These are phyloP conservation scores for Amblyornis subalaris DNA, from an alignment of 2,113 vertebrate species.

Conservation along the genomic window DNA sequence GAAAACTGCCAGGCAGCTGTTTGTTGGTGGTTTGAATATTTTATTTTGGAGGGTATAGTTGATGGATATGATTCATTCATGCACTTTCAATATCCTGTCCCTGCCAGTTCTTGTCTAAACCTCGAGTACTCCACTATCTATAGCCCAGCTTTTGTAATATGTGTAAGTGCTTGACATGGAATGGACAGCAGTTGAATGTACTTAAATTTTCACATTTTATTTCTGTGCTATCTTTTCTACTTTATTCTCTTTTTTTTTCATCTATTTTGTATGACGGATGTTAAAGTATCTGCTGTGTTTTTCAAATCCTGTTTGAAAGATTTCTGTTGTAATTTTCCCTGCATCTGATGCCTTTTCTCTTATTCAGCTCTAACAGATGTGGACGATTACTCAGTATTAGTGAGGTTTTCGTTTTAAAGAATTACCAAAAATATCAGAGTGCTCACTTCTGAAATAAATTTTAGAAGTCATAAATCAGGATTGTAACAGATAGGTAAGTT, in stretches of 20 bases:
- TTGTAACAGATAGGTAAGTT: not conserved
- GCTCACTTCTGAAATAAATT: not conserved
- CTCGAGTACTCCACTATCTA: not conserved
- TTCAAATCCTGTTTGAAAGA: not conserved
- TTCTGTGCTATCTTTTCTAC: not conserved
- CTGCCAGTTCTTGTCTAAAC: not conserved
- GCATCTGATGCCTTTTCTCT: not conserved
- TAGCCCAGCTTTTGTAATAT: not conserved
- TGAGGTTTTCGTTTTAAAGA: not conserved
- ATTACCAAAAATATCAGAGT: not conserved
- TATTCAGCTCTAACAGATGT: not conserved
- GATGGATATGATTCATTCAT: not conserved
- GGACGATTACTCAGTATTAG: not conserved
- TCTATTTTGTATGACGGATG: not conserved
- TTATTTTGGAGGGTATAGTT: not conserved
- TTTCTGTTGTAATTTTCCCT: not conserved
- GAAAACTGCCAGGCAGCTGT: not conserved
- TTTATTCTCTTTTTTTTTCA: not conserved
- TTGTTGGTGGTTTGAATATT: not conserved
- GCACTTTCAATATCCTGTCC: not conserved
- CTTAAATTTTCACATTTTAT: not conserved
- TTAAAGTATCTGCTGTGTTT: not conserved
- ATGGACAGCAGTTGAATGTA: not conserved
- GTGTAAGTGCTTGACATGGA: not conserved
- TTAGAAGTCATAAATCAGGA: not conserved